Percentiles rank a stretch among this genome's conserved stretches.
Evolutionary conservation across 2,797 vertebrate species (phyloP).

Genomic region (Pyrocephalus nanus): DNA sequence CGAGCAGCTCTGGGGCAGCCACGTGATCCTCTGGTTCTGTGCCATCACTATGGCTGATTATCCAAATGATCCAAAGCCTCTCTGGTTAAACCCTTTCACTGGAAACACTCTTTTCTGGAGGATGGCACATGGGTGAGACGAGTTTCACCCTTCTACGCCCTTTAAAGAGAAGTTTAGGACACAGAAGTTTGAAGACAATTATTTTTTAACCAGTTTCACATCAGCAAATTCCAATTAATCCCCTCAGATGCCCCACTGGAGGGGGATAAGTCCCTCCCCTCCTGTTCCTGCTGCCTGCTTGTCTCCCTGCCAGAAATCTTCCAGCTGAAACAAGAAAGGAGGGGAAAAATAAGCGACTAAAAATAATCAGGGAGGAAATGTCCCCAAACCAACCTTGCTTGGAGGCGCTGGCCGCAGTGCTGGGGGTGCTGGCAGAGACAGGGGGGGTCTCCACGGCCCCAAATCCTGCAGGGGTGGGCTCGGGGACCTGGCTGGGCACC

Average conservation of each 20-base stretch:
- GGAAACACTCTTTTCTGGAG: background rate
- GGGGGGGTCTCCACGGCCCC: conserved; percentile 79
- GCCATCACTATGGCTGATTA: background rate
- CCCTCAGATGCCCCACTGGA: background rate
- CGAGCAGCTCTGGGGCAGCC: background rate
- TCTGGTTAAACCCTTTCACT: background rate
- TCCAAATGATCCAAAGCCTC: background rate
- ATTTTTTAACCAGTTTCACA: conserved; percentile 16
- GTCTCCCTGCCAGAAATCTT: background rate
- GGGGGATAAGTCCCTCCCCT: conserved; percentile 10
- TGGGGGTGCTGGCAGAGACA: conserved; percentile 68
- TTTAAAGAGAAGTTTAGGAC: background rate
- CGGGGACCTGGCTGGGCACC: conserved; percentile 84
- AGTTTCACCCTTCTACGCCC: background rate
- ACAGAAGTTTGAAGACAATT: background rate
- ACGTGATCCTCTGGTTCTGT: accelerated
- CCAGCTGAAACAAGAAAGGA: background rate
- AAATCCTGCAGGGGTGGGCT: conserved; percentile 76
- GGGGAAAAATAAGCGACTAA: background rate
- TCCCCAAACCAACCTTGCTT: conserved; percentile 84
- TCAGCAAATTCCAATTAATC: conserved; percentile 27
- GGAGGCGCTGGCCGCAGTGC: conserved; percentile 72
- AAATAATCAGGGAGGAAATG: conserved; percentile 41
- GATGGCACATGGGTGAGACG: background rate
- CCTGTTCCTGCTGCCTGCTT: background rate